phyloP scores from a whole-genome alignment of 2,113 vertebrate genomes.

The Smithornis capensis region DNA sequence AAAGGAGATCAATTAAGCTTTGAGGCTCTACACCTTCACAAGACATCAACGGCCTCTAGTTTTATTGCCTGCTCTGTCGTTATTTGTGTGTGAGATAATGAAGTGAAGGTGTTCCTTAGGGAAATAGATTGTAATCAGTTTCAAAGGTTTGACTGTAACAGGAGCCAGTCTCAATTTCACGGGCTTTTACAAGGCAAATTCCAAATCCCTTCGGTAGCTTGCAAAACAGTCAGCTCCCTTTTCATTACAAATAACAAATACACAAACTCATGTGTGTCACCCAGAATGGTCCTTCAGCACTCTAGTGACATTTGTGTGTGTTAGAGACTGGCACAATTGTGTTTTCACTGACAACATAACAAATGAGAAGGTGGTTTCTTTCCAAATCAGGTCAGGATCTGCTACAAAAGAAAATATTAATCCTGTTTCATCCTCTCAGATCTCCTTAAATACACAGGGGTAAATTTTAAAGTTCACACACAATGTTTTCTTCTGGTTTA shows the following conservation, averaged over 20 bases:
- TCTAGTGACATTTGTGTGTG: background rate
- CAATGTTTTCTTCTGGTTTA: background rate
- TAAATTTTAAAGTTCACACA: background rate
- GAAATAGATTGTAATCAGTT: background rate
- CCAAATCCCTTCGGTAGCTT: background rate
- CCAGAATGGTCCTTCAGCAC: background rate
- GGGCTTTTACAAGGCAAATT: background rate
- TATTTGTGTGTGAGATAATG: background rate
- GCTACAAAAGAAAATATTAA: background rate
- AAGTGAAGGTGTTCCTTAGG: background rate
- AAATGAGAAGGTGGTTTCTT: background rate
- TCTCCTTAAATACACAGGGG: background rate
- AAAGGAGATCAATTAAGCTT: slow-evolving; percentile 11
- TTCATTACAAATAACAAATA: background rate
- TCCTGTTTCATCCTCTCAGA: background rate
- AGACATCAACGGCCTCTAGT: background rate
- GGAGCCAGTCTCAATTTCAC: background rate
- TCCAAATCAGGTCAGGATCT: background rate
- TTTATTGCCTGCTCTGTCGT: background rate
- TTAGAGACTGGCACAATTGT: background rate
- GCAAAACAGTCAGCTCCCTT: background rate
- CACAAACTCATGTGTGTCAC: background rate
- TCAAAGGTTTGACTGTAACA: background rate
- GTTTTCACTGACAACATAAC: background rate
- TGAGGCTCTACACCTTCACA: background rate